Percentiles rank a stretch among this genome's conserved stretches.
Conservation (phyloP, 2,888 invertebrate genomes). For the Ischnura elegans region DNA sequence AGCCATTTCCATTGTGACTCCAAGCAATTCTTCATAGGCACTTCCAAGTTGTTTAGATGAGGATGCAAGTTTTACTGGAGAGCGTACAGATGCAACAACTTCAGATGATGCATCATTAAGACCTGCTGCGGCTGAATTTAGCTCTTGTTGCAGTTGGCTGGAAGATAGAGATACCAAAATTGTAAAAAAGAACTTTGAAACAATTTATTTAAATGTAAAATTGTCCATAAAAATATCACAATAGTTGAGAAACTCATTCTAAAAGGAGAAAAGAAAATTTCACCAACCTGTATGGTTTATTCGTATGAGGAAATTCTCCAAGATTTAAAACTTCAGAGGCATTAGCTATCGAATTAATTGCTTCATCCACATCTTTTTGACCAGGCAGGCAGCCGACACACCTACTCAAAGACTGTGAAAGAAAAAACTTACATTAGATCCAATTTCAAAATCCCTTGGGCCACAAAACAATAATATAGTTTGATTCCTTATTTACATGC, state of each 20-base stretch:
- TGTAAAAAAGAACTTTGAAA: background rate
- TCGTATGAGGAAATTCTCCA: slow-evolving; percentile 87
- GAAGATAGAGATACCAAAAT: slow-evolving; percentile 69
- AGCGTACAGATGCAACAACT: slow-evolving; percentile 88
- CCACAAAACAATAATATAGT: background rate
- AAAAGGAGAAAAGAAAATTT: no score
- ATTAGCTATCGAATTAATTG: slow-evolving; percentile 89
- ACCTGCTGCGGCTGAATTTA: slow-evolving; percentile 90
- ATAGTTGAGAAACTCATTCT: no score
- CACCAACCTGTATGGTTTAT: slow-evolving; percentile 84
- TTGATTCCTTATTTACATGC: no score
- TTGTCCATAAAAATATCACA: no score
- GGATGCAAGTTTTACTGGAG: slow-evolving; percentile 84
- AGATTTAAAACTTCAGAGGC: slow-evolving; percentile 84
- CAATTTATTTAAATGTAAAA: no score
- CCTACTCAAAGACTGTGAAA: slow-evolving; percentile 82
- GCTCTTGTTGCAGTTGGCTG: slow-evolving; percentile 90
- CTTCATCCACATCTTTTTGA: slow-evolving; percentile 95
- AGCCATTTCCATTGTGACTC: slow-evolving; percentile 91
- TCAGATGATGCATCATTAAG: slow-evolving; percentile 91
- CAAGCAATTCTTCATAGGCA: slow-evolving; percentile 88
- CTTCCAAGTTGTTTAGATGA: slow-evolving; percentile 88
- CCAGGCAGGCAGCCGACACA: slow-evolving; percentile 94
- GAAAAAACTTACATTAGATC: slow-evolving; percentile 55
- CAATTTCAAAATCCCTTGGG: background rate